Evolutionary conservation across 1,140 invertebrate species (phyloP).

Genomic region (Probaryconus sp.): DNA sequence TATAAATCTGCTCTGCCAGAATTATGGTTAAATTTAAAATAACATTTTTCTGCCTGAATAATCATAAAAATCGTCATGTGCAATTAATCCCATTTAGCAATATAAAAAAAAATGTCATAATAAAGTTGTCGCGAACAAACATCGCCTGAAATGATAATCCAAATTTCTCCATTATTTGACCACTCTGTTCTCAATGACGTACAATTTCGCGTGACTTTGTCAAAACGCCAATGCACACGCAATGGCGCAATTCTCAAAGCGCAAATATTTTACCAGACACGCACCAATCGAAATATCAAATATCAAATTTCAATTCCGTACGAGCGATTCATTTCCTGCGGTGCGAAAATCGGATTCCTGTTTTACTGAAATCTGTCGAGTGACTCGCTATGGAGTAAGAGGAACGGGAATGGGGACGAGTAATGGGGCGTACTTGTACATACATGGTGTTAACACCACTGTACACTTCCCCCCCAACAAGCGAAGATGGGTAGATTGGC

Average conservation of each 20-base stretch:
- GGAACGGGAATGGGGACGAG: conserved; percentile 11
- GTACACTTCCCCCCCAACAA: conserved; percentile 39
- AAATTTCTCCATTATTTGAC: conserved; percentile 9
- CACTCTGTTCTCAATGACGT: not conserved
- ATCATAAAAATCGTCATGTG: no score
- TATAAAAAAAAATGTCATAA: no score
- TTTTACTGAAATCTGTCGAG: conserved; percentile 36
- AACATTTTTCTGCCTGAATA: conserved; percentile 1
- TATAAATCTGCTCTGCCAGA: no score
- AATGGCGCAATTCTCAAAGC: no score
- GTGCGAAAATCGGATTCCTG: conserved; percentile 40
- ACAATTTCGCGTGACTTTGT: conserved; percentile 18
- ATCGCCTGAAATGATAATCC: no score
- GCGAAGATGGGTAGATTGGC: conserved; percentile 59
- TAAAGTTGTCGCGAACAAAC: no score
- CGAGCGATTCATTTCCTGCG: conserved; percentile 31
- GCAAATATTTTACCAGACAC: no score
- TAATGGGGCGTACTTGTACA: conserved; percentile 33
- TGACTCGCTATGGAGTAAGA: conserved; percentile 7
- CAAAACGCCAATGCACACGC: conserved; percentile 12
- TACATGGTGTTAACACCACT: conserved; percentile 47
- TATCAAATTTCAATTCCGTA: conserved; percentile 19
- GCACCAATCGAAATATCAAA: conserved; percentile 28
- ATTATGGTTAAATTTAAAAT: not conserved
- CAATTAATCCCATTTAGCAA: no score